Evolutionary conservation across 2,113 vertebrate species (phyloP), one percentile per base, ranked within the genome.

Genomic region (Aptenodytes patagonicus): DNA sequence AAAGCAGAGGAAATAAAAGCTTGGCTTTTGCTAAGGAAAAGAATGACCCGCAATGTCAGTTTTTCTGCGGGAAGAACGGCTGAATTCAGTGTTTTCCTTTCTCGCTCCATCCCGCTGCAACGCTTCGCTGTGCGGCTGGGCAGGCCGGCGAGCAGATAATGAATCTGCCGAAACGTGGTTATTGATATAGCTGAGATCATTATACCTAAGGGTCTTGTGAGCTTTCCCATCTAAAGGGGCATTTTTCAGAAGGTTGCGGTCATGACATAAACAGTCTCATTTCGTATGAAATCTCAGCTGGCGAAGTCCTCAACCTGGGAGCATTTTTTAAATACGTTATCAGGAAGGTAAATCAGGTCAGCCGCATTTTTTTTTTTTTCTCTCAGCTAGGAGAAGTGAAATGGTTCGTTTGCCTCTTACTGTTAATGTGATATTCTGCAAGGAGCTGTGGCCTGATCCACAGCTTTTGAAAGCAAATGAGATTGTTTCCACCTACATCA

Each of bases 141-240:
- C 91, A 55, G 75, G 73, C 81, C 25, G 1, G 92, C 1, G 5
- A 96, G 90, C 69, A 82, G 95, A 93, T 96, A 94, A 97, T 96
- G 95, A 95, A 97, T 95, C 91, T 97, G 91, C 97, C 40, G 75
- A 95, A 96, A 81, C 86, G 90, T 93, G 73, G 92, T 91, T 96
- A 96, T 92, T 97, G 96, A 95, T 96, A 95, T 18, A 83, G 90
- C 95, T 83, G 90, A 94, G 90, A 93, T 93, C 92, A 85, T 92
- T 94, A 92, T 89, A 92, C 83, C 90, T 83, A 46, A 68, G 95
- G 90, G 64, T 87, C 83, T 88, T 85, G 82, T 92, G 88, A 97
- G 80, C 92, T 93, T 90, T 96, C 93, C 92, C 83, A 89, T 92
- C 85, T 42, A 89, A 83, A 85, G 86, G 61, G 64, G 77, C 89